Base-by-base conservation (phyloP, 2,888 invertebrate genomes). In the Agonopterix heracliana region DNA sequence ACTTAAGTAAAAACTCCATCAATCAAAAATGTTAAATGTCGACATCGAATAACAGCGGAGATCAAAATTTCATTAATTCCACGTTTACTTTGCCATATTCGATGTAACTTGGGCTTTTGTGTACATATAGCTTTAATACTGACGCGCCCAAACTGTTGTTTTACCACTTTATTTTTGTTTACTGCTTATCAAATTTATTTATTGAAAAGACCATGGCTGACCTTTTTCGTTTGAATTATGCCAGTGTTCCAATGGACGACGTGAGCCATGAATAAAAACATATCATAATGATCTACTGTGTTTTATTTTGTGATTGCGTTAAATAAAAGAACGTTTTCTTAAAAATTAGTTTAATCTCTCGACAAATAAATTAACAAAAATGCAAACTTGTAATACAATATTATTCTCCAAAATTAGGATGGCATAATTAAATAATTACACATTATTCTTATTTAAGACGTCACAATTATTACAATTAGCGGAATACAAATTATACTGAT, bases 321-420 rank as follows among this genome's bases (percentile, higher is more conserved):
- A 44, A 61, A 66, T 59, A 45, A 66, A 64, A 65, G 66, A 68
- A 53, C 49, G 48, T 44, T 50, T 63, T 71, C 80, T 83, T 84
- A 82, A 78, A 81, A 85, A 81, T 82, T 81, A 78, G 67, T 87
- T 86, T 88, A 86, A 84, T 87, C 78, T 81, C 82, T 83, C 74
- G 84, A 83, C 79, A 81, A 86, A 85, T 84, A 86, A 87, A 84
- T 85, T 83, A 85, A 85, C 81, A 78, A 76, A 66, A 81, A 81
- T 80, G 77, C 74, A 71, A 76, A 74, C 59, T 65, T 71, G 71
- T 66, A 73, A 68, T 75, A 75, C 70, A 74, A 68, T 62, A 68
- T 61, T 64, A 68, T 56, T 68, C 58, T 71, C 76, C 70, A 69
- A 78, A 78, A 77, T 79, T 68, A 75, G 65, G 69, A 74, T 74